Evolutionary conservation across 2,113 vertebrate genomes (phyloP), one percentile per base, ranked within the genome.

Genomic region (Psilopogon haemacephalus): DNA sequence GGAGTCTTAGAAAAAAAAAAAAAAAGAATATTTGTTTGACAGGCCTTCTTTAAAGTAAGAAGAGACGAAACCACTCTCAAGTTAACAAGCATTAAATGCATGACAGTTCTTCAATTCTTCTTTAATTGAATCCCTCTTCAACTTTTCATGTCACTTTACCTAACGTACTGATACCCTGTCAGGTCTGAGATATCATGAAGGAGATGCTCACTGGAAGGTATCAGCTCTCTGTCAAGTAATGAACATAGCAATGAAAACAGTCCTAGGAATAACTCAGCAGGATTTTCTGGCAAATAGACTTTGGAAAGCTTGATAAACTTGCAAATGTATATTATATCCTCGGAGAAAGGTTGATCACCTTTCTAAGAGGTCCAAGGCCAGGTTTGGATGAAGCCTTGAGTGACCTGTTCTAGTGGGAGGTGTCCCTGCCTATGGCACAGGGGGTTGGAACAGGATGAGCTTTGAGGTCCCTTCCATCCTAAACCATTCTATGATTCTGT

Each of bases 61-160:
- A 26, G 46, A 35, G 20, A 46, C 8, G 73, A 65, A 77, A 13
- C 9, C 5, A 2, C 6, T 62, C 7, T 62, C 11, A n/a, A 44
- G 59, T 58, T 88, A 88, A 79, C 37, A 81, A 71, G 11, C 26
- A 63, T 69, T 63, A 90, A 50, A 32, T 55, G 4, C 67, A 81
- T 67, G 65, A 81, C 80, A 86, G 37, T 84, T 89, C 44, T 75
- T 90, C 65, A 88, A 19, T 84, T 14, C 42, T 70, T 65, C 46
- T 78, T 89, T 90, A 81, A 69, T 13, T 70, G 46, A 88, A 88
- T 55, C 52, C 23, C 33, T 81, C 48, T 82, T 93, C 83, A 90
- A 75, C 69, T 74, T 78, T 92, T 93, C 23, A 74, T 71, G 69
- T 52, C 65, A 84, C 62, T 77, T 77, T 63, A 70, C 83, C 37